Percentiles rank a stretch among this genome's conserved stretches.
These are phyloP conservation scores for Saturnia pavonia DNA, from an alignment of 2,888 invertebrate genomes.

Conservation along the genomic window DNA sequence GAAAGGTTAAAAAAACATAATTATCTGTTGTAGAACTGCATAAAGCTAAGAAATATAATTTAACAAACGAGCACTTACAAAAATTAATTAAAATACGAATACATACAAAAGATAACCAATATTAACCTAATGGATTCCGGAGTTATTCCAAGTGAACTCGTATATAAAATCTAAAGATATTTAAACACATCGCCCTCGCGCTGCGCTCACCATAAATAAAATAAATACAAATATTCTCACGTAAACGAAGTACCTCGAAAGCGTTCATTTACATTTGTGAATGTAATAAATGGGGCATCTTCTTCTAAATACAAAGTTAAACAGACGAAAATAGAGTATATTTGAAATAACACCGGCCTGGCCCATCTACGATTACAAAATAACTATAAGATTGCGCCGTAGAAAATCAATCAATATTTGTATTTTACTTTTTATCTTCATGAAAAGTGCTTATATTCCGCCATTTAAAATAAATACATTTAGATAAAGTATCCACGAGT, in stretches of 20 bases:
- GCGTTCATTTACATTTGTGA: slow-evolving; percentile 79
- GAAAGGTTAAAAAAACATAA: background rate
- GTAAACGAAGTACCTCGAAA: slow-evolving; percentile 76
- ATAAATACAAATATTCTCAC: slow-evolving; percentile 82
- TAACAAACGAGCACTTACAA: background rate
- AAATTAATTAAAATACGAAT: slow-evolving; percentile 14
- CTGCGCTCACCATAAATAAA: slow-evolving; percentile 77
- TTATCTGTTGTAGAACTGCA: background rate
- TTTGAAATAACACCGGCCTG: slow-evolving; percentile 45
- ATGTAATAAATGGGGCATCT: slow-evolving; percentile 79
- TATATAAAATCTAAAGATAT: slow-evolving; percentile 78
- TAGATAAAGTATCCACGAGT: background rate
- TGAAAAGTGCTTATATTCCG: background rate
- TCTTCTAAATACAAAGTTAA: slow-evolving; percentile 71
- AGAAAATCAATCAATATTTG: slow-evolving; percentile 34
- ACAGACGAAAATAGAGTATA: slow-evolving; percentile 62
- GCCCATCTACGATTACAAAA: slow-evolving; percentile 45
- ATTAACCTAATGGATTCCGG: slow-evolving; percentile 73
- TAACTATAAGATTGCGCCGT: slow-evolving; percentile 39
- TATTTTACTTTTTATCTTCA: background rate
- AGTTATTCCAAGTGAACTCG: slow-evolving; percentile 68
- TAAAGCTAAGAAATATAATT: background rate
- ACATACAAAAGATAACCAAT: slow-evolving; percentile 68
- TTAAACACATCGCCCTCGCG: slow-evolving; percentile 78
- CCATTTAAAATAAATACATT: background rate